Conservation (phyloP, 2,113 vertebrate genomes). For the Gallinago undulata region DNA sequence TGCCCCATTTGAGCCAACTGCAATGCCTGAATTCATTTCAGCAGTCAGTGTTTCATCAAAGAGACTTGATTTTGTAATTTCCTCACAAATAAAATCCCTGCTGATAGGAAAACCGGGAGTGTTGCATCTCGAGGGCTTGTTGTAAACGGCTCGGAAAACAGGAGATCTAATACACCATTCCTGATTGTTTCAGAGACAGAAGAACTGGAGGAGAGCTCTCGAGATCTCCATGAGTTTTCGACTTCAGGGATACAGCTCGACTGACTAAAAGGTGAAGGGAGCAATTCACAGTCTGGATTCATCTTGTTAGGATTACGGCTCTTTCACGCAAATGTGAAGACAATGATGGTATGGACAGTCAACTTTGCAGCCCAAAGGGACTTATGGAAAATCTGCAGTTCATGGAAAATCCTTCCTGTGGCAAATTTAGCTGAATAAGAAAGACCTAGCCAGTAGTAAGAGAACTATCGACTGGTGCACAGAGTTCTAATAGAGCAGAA, state of each 20-base stretch:
- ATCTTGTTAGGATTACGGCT: not conserved
- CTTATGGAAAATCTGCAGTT: no score
- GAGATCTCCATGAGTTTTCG: not conserved
- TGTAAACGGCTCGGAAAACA: not conserved
- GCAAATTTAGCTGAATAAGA: not conserved
- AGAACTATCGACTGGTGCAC: fast-evolving
- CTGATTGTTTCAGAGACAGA: not conserved
- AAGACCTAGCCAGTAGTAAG: not conserved
- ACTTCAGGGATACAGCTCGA: not conserved
- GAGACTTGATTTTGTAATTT: not conserved
- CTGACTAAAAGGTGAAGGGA: not conserved
- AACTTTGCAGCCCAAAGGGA: not conserved
- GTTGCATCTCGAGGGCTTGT: not conserved
- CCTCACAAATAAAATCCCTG: not conserved
- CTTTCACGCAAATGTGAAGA: fast-evolving
- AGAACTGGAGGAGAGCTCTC: not conserved
- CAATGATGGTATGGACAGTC: fast-evolving
- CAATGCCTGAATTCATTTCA: not conserved
- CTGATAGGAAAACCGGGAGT: not conserved
- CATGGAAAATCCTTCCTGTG: not conserved
- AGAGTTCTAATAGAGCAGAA: not conserved
- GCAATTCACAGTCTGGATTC: not conserved
- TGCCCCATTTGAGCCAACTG: not conserved
- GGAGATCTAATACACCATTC: not conserved
- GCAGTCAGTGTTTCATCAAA: not conserved